Conservation (phyloP, 1,140 invertebrate genomes). For the Listronotus oregonensis region DNA sequence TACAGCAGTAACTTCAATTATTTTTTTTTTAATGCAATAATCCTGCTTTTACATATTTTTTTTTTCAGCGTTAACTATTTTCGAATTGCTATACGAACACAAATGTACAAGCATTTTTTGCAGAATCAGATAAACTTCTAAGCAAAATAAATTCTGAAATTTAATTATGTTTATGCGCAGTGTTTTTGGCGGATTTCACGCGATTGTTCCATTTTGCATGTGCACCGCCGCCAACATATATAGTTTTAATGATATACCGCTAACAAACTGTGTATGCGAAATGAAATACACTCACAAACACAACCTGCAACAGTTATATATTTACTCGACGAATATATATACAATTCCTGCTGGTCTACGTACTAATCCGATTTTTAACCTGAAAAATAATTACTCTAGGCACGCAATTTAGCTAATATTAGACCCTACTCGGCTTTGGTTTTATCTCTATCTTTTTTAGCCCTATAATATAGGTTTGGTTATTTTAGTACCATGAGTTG, state of each 20-base stretch:
- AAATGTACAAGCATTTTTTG: neutral
- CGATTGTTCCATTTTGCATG: conserved; percentile 38
- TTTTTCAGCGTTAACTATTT: too few relatives aligned
- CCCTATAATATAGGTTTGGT: neutral
- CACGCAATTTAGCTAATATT: conserved; percentile 22
- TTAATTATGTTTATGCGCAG: conserved; percentile 36
- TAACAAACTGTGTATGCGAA: conserved; percentile 20
- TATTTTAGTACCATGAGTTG: neutral
- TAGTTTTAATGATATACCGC: conserved; percentile 36
- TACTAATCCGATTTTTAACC: conserved; percentile 31
- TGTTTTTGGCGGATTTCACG: conserved; percentile 36
- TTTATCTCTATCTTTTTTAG: neutral
- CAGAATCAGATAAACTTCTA: conserved; percentile 30
- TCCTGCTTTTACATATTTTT: too few relatives aligned
- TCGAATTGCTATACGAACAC: too few relatives aligned
- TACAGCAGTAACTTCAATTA: too few relatives aligned
- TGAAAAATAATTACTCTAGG: conserved; percentile 18
- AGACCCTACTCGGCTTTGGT: neutral
- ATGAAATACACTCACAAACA: conserved; percentile 25
- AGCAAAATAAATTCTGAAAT: conserved; percentile 35
- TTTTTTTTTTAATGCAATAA: too few relatives aligned
- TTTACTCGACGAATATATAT: conserved; percentile 25
- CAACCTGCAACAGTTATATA: conserved; percentile 25
- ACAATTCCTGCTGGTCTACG: conserved; percentile 1
- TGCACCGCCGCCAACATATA: conserved; percentile 25